Base-by-base conservation (phyloP, 92 coral and sea anemone genomes). In the Epizoanthus scotinus region DNA sequence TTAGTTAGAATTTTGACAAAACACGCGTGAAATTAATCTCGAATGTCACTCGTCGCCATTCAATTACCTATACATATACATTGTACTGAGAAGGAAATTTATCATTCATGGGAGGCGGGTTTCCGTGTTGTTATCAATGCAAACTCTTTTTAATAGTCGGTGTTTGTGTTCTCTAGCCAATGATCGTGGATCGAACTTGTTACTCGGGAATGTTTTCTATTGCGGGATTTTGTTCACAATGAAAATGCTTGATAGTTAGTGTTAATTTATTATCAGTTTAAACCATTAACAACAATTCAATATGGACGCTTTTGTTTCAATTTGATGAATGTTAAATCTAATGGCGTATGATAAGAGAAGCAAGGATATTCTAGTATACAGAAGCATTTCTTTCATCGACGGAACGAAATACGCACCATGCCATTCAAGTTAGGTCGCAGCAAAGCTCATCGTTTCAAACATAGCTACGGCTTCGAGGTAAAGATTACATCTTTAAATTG, bases 391-490 rank as follows among this genome's bases (percentile, higher is more conserved):
- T 14, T 64, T 64, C 3, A 64, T 2, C 10, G 8, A 17, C 14
- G 36, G 44, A 28, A 34, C 28, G 2, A 25, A 20, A 13, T 34
- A 27, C 38, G 18, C 19, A 64, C 47, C 40, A 64, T 64, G 70
- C 70, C 70, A 27, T 64, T 64, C 40, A 64, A 64, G 18, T 13
- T 64, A 1, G 70, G 70, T 13, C 70, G 70, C 13, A 64, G 70
- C 70, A 64, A 64, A 25, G 70, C 44, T 7, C 70, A 64, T 44
- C 21, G 9, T 29, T 64, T 64, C n/a, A 64, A 64, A 64, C 70
- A 64, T 29, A 64, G 28, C 47, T 64, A 27, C 70, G 70, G 70
- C 18, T 64, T 64, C 24, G 70, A 64, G 70, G 70, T 64, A 64
- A 64, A 64, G 31, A 25, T 10, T 10, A 31, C 67, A 3, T 62